A percentile compares a stretch with the other conserved stretches of the same genome.
Conservation (phyloP, 2,113 vertebrate genomes). For the Spheniscus mendiculus region DNA sequence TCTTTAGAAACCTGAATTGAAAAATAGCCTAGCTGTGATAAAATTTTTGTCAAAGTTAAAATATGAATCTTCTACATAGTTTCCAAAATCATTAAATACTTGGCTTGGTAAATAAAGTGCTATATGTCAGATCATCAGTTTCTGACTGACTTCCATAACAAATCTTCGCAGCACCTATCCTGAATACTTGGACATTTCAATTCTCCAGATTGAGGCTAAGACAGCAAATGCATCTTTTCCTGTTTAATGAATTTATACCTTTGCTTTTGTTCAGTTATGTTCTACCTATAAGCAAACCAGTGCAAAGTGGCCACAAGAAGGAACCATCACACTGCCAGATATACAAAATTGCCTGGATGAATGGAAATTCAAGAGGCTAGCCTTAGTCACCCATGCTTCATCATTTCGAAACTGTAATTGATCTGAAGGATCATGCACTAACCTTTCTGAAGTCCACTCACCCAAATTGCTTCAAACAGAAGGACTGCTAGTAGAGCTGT, state of each 20-base stretch:
- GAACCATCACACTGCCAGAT: not conserved
- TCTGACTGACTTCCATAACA: not conserved
- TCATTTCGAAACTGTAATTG: not conserved
- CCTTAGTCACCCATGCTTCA: not conserved
- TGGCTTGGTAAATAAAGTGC: not conserved
- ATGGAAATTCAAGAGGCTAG: not conserved
- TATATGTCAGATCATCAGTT: not conserved
- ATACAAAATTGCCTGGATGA: not conserved
- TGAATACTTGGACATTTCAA: not conserved
- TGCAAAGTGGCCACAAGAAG: not conserved
- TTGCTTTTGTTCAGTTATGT: not conserved
- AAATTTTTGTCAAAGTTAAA: not conserved
- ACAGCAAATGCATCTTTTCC: not conserved
- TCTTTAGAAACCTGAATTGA: not conserved
- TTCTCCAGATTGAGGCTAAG: not conserved
- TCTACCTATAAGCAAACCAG: not conserved
- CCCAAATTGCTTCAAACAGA: not conserved
- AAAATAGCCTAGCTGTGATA: not conserved
- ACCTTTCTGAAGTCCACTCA: not conserved
- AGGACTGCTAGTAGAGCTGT: not conserved
- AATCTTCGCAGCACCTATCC: not conserved
- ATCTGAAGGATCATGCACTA: not conserved
- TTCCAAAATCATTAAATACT: not conserved
- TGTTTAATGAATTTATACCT: not conserved
- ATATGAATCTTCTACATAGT: not conserved